Evolutionary conservation across 2,797 vertebrate species (phyloP).

Genomic region (Ispidina picta): DNA sequence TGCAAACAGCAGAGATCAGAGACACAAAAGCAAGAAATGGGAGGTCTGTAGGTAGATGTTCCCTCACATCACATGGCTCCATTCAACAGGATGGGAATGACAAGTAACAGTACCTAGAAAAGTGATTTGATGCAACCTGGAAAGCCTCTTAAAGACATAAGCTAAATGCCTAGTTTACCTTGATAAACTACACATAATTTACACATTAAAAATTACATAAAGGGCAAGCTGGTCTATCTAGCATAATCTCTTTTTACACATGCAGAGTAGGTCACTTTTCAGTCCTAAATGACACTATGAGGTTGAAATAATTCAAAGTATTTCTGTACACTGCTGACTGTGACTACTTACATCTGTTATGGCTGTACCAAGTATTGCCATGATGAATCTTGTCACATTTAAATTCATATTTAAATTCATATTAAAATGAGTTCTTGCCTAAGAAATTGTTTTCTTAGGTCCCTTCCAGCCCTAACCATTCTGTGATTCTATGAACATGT

Average conservation of each 20-base stretch:
- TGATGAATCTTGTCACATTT: not conserved
- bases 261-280: not conserved
- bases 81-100: not conserved
- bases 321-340: not conserved
- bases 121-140: not conserved
- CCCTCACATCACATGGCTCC: not conserved
- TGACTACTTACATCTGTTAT: not conserved
- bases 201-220: not conserved
- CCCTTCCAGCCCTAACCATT: no score
- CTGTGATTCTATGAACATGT: not conserved
- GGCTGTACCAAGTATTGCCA: not conserved
- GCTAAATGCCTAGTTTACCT: not conserved
- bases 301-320: not conserved
- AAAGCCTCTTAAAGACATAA: not conserved
- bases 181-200: not conserved
- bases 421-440: not conserved
- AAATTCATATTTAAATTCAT: not conserved
- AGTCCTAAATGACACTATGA: not conserved
- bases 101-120: not conserved
- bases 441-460: not conserved
- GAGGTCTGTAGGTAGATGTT: not conserved
- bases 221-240: not conserved
- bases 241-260: not conserved
- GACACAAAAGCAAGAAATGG: not conserved
- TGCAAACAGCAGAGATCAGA: not conserved